Evolutionary conservation across 92 coral and sea anemone genomes (phyloP), one percentile per base, ranked within the genome.

Genomic region (Zoanthus solanderi): DNA sequence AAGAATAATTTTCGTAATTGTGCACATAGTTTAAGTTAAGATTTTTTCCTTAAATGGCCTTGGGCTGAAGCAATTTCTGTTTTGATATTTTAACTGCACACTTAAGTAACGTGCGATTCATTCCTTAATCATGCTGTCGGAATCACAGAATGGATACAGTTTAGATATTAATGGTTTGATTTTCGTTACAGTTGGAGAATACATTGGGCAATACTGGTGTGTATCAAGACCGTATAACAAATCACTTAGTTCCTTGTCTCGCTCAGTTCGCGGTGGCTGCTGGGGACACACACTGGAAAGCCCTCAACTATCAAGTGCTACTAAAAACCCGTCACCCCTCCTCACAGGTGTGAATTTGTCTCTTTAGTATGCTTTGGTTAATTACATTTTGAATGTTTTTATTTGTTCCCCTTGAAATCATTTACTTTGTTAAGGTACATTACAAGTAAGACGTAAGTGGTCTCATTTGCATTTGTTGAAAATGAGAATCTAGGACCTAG

Each of bases 221-320:
- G 75, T 95, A 92, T 68, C 94, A 91, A 68, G 95, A 97, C 28
- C 94, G 96, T 50, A 79, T 95, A 47, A 72, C 96, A 13, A 89
- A 85, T 58, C 96, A 95, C 88, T 75, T 97, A 93, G 97, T 92
- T 18, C 99, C 98, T 2, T 97, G 99, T 86, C 88, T 97, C 34
- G 97, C 97, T 8, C 99, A 95, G 87, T 93, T 97, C 37, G 98
- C 99, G 29, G 99, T 95, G 85, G 97, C 99, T 72, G 92, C 99
- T 73, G 99, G 99, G 73, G 99, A 97, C 57, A 90, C 93, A 0
- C 94, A 92, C 86, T 97, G 99, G 99, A 97, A 97, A 71, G 91
- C 96, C 8, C 84, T 97, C 72, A 97, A 97, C 91, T 92, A 97
- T 76, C 97, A 97, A 72, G 95, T 97, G 78, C 90, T 96, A 42